Conservation (phyloP, 2,888 invertebrate genomes). For the Polietes domitor region DNA sequence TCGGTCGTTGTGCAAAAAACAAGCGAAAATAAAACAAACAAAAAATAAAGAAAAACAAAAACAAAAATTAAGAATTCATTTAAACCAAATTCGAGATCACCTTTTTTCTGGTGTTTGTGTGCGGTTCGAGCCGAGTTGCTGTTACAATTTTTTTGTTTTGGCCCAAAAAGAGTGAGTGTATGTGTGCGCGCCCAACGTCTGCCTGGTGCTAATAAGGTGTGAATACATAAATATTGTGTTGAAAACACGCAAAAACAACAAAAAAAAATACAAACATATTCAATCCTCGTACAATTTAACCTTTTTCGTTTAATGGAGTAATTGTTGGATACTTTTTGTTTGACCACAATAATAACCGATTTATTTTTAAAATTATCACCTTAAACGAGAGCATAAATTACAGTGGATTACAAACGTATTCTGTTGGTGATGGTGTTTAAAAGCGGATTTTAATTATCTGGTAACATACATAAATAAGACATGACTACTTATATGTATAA, state of each 20-base stretch:
- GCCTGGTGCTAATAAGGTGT: conserved; percentile 66
- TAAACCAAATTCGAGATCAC: conserved; percentile 28
- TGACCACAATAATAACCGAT: not conserved
- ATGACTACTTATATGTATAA: too few relatives aligned
- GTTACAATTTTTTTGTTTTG: not conserved
- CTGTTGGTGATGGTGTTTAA: not conserved
- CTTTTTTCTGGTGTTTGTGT: not conserved
- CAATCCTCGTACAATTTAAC: conserved; percentile 23
- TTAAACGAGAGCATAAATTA: conserved; percentile 31
- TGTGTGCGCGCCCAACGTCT: too few relatives aligned
- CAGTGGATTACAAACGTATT: conserved; percentile 22
- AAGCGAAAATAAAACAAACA: not conserved
- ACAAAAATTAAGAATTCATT: conserved; percentile 19
- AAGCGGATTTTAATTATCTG: conserved; percentile 22
- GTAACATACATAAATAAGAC: not conserved
- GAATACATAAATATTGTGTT: conserved; percentile 60
- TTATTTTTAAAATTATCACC: not conserved
- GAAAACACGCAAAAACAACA: conserved; percentile 53
- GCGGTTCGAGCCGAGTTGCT: not conserved
- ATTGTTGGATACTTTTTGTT: conserved; percentile 40
- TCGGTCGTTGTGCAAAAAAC: conserved; percentile 12
- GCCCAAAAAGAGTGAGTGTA: not conserved
- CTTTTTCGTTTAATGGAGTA: conserved; percentile 48
- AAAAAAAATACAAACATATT: conserved; percentile 33
- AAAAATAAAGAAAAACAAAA: not conserved